A percentile compares a stretch with the other conserved stretches of the same genome.
Conservation (phyloP, 2,797 vertebrate species). For the Microctenopoma lineatum region DNA sequence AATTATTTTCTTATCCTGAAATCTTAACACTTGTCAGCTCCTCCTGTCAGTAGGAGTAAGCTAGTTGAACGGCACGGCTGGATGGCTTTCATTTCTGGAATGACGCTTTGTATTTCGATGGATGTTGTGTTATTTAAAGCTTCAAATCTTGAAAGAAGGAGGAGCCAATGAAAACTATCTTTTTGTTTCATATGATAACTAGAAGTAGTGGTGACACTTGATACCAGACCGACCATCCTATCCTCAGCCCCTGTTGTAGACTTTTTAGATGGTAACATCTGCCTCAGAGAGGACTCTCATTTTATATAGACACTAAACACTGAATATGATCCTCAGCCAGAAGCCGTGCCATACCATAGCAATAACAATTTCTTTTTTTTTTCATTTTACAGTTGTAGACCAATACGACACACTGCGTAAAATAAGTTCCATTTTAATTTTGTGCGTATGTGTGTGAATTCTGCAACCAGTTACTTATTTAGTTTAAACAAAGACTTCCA, state of each 20-base stretch:
- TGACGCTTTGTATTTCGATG: background rate
- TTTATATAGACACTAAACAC: background rate
- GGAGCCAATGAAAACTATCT: too few relatives aligned
- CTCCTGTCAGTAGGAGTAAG: background rate
- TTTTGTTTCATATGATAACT: too few relatives aligned
- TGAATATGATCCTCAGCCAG: too few relatives aligned
- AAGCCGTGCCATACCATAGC: too few relatives aligned
- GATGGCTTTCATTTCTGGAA: background rate
- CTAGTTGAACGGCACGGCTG: background rate
- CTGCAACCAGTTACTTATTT: constrained; percentile 53
- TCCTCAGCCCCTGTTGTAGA: background rate
- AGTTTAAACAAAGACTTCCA: constrained; percentile 55
- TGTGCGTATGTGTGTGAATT: constrained; percentile 5
- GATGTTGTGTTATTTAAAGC: too few relatives aligned
- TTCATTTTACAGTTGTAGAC: background rate
- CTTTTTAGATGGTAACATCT: background rate
- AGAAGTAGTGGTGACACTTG: too few relatives aligned
- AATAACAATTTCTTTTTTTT: too few relatives aligned
- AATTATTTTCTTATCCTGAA: background rate
- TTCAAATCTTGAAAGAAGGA: too few relatives aligned
- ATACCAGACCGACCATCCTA: background rate
- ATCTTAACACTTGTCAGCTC: constrained; percentile 2
- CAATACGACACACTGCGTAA: background rate
- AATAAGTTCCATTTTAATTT: background rate
- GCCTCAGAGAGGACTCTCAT: background rate